Percentiles rank a stretch among this genome's conserved stretches.
phyloP scores from a whole-genome alignment of 2,113 vertebrate genomes.

The Tyrannus savana region DNA sequence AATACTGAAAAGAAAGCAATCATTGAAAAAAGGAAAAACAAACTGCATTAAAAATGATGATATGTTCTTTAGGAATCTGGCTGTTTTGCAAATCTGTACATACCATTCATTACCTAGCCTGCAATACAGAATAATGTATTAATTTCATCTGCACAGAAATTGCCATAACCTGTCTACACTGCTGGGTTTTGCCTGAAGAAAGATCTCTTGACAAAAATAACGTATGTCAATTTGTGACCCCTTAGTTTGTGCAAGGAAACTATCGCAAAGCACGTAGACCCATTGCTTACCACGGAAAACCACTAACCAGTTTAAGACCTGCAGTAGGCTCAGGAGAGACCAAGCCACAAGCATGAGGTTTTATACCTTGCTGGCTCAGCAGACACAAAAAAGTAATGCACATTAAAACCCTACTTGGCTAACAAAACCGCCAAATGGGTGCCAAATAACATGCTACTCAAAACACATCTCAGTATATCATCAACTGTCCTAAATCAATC shows the following conservation, averaged over 20 bases:
- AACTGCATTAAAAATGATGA: background rate
- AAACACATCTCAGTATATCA: background rate
- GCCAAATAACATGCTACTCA: background rate
- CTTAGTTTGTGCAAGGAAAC: background rate
- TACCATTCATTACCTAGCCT: fast-evolving
- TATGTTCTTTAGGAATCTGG: background rate
- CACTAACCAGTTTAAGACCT: background rate
- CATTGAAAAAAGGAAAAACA: background rate
- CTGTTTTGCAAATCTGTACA: background rate
- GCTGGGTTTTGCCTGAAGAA: background rate
- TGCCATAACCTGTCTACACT: background rate
- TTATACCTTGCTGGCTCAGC: background rate
- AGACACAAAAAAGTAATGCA: background rate
- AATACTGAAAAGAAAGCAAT: background rate
- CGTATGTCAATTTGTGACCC: background rate
- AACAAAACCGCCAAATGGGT: background rate
- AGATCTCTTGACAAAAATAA: background rate
- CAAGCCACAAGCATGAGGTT: background rate
- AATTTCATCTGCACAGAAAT: background rate
- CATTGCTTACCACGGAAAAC: background rate
- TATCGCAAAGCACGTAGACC: background rate
- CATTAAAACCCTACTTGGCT: background rate
- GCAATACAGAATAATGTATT: background rate
- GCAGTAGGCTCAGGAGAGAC: background rate
- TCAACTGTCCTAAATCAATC: background rate